phyloP scores from a whole-genome alignment of 2,797 vertebrate species.

The Alosa sapidissima region DNA sequence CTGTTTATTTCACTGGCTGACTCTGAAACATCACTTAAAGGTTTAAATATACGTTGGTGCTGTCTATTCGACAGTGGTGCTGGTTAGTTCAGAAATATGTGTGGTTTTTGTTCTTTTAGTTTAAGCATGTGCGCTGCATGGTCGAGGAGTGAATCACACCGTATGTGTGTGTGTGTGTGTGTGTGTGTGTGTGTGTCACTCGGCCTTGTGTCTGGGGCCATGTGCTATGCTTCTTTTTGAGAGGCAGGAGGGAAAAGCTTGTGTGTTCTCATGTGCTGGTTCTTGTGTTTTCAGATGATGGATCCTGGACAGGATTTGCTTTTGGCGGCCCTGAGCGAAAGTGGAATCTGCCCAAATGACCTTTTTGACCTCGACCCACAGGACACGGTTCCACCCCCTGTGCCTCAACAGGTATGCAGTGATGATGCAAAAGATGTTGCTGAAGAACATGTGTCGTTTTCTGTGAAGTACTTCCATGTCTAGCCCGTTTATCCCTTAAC shows the following conservation, averaged over 20 bases:
- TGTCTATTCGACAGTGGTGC: neutral
- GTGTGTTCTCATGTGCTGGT: neutral
- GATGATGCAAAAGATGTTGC: too few species aligned
- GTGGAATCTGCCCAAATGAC: constrained; percentile 97
- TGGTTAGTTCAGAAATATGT: neutral
- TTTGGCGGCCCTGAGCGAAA: constrained; percentile 96
- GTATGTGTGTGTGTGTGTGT: neutral
- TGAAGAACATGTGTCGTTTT: too few species aligned
- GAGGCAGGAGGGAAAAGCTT: neutral
- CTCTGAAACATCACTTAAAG: neutral
- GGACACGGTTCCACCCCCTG: constrained; percentile 79
- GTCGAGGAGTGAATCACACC: neutral
- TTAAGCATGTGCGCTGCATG: neutral
- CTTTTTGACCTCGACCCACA: constrained; percentile 91
- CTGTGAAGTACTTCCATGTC: too few species aligned
- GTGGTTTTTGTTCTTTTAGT: neutral
- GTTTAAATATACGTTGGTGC: neutral
- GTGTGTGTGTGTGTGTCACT: neutral
- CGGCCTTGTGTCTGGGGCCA: neutral
- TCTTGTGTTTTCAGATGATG: constrained; percentile 78
- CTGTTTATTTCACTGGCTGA: neutral
- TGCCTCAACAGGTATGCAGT: constrained; percentile 83
- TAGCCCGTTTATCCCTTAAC: too few species aligned
- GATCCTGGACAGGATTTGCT: constrained; percentile 98
- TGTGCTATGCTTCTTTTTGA: neutral